Evolutionary conservation across 1,140 invertebrate species (phyloP).

Genomic region (Plodia interpunctella): DNA sequence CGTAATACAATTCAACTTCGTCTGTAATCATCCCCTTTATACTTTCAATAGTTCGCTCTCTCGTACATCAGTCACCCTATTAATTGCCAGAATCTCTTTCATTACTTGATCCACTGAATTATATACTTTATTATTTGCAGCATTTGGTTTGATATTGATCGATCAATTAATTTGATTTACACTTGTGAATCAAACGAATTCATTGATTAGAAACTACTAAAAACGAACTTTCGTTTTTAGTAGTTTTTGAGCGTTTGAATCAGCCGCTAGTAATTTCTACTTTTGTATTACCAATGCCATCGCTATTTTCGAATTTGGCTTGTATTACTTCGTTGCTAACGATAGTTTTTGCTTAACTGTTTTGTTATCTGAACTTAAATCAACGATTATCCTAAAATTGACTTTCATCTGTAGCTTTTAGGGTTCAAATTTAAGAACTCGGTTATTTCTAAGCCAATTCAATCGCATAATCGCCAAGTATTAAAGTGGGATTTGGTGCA

Average conservation of each 20-base stretch:
- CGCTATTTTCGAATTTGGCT: slow-evolving; percentile 21
- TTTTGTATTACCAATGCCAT: slow-evolving; percentile 23
- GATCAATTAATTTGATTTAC: slow-evolving; percentile 25
- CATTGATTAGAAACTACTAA: background rate
- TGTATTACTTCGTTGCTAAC: slow-evolving; percentile 19
- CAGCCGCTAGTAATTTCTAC: slow-evolving; percentile 36
- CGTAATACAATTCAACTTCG: slow-evolving; percentile 29
- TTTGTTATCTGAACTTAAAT: background rate
- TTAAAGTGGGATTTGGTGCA: slow-evolving; percentile 60
- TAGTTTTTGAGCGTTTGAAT: slow-evolving; percentile 47
- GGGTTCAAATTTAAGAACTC: slow-evolving; percentile 21
- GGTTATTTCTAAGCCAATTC: slow-evolving; percentile 19
- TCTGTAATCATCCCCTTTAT: slow-evolving; percentile 56
- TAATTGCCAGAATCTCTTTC: slow-evolving; percentile 53
- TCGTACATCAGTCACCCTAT: slow-evolving; percentile 63
- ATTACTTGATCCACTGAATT: slow-evolving; percentile 14
- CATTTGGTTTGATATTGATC: slow-evolving; percentile 16
- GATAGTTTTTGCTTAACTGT: slow-evolving; percentile 20
- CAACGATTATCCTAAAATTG: background rate
- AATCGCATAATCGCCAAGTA: slow-evolving; percentile 47
- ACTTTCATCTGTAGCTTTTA: background rate
- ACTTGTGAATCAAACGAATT: too few species aligned
- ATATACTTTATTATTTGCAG: slow-evolving; percentile 24
- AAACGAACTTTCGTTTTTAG: slow-evolving; percentile 27
- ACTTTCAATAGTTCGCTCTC: slow-evolving; percentile 45